Conservation (phyloP, 2,888 invertebrate species). For the Ctenicera cuprea region DNA sequence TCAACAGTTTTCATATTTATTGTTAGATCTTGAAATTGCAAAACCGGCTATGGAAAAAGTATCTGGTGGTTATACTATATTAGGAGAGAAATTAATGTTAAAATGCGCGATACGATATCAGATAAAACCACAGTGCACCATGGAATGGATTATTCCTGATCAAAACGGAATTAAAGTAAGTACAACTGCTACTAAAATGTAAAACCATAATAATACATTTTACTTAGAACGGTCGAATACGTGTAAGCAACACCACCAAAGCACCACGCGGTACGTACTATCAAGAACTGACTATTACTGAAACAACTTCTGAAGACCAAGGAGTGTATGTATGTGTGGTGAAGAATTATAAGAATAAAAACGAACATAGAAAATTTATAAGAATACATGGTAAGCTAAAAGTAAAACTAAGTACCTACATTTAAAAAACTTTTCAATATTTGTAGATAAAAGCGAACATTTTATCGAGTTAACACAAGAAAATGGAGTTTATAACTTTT, state of each 20-base stretch:
- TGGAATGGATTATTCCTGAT: constrained; percentile 67
- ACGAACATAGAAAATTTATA: constrained; percentile 51
- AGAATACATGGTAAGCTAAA: constrained; percentile 48
- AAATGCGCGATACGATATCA: constrained; percentile 66
- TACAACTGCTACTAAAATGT: no score
- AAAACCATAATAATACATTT: neutral
- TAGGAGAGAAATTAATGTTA: constrained; percentile 65
- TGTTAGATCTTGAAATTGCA: constrained; percentile 53
- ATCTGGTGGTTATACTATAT: constrained; percentile 64
- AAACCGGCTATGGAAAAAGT: constrained; percentile 55
- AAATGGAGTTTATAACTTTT: constrained; percentile 63
- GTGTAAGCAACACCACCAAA: constrained; percentile 20
- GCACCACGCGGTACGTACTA: constrained; percentile 7
- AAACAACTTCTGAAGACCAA: constrained; percentile 60
- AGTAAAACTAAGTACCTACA: neutral
- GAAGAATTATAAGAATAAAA: constrained; percentile 62
- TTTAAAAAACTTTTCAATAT: neutral
- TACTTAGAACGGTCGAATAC: constrained; percentile 31
- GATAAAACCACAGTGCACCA: constrained; percentile 56
- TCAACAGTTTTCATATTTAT: constrained; percentile 35
- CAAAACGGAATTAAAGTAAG: constrained; percentile 50
- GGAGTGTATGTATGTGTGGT: constrained; percentile 67
- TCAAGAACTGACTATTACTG: constrained; percentile 57
- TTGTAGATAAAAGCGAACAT: constrained; percentile 63
- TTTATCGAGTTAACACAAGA: constrained; percentile 67